Conservation (phyloP, 2,888 invertebrate genomes). For the Xylota sylvarum region DNA sequence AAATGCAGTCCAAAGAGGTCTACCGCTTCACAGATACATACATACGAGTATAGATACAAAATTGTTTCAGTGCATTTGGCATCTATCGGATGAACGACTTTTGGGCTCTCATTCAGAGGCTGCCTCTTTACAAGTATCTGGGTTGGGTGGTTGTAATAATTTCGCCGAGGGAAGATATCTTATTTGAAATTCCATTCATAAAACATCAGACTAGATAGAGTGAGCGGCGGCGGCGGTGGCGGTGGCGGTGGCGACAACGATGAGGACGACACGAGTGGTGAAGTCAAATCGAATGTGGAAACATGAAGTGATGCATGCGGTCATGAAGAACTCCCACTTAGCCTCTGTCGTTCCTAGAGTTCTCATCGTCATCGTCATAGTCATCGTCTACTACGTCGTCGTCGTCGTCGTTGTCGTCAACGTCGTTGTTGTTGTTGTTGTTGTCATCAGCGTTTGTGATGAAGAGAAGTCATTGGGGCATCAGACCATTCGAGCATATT, state of each 20-base stretch:
- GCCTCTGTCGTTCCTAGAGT: slow-evolving; percentile 8
- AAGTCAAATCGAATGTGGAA: slow-evolving; percentile 60
- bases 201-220: slow-evolving; percentile 52
- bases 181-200: slow-evolving; percentile 73
- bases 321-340: slow-evolving; percentile 63
- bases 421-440: background rate
- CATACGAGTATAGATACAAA: slow-evolving; percentile 21
- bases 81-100: slow-evolving; percentile 65
- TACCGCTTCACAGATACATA: background rate
- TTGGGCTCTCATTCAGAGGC: slow-evolving; percentile 31
- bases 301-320: slow-evolving; percentile 54
- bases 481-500: slow-evolving; percentile 45
- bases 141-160: slow-evolving; percentile 46
- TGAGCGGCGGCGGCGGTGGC: no score
- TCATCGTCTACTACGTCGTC: background rate
- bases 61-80: slow-evolving; percentile 65
- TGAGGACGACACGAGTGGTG: slow-evolving; percentile 7
- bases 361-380: slow-evolving; percentile 26
- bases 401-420: background rate
- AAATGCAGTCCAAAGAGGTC: slow-evolving; percentile 51
- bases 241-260: no score
- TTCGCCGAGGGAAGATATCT: slow-evolving; percentile 52
- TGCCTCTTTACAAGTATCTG: slow-evolving; percentile 19
- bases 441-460: slow-evolving; percentile 12
- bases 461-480: slow-evolving; percentile 28